Base-by-base conservation (phyloP, 2,888 invertebrate species). In the Timema cristinae region DNA sequence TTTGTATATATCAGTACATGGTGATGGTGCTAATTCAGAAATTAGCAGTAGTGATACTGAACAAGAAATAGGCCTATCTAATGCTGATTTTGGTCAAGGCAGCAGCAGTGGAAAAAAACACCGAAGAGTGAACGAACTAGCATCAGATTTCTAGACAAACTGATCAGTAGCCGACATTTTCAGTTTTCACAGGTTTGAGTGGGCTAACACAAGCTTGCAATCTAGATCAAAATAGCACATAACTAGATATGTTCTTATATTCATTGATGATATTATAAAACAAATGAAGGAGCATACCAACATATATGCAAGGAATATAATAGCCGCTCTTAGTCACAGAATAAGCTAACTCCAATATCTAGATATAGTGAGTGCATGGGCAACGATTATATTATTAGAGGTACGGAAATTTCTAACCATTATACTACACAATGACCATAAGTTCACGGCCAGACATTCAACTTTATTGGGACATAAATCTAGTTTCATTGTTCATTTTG, bases 261-360 rank as follows among this genome's bases (percentile, higher is more conserved):
- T 56, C 16, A 16, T 56, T 15, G 56, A 56, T 16, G 16, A 56
- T 56, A 16, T 56, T 7, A 5, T 56, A 7, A 56, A 56, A 7
- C n/a, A 56, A 15, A 56, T 56, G 56, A 56, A 56, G 13, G 56
- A 56, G 16, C 56, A 56, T 15, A 56, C 56, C 56, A 56, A 56
- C 10, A 5, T 56, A 8, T 56, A 56, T 13, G 56, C 56, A 15
- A n/a, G n/a, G 15, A 56, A 1, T 32, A 56, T 15, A 56, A 56
- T 56, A 10, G 56, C 56, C 8, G 8, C n/a, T 15, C 56, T 56
- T 13, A 7, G 7, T 0, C 5, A 10, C 10, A 56, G 16, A 16
- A 16, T 10, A 56, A 56, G 16, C 11, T 56, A 7, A 5, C 56
- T 5, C 56, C 56, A 15, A 56, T 2, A 56, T 56, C 56, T 56